A percentile compares a stretch with the other conserved stretches of the same genome.
phyloP scores from a whole-genome alignment of 2,113 vertebrate genomes.

The Zeus faber region DNA sequence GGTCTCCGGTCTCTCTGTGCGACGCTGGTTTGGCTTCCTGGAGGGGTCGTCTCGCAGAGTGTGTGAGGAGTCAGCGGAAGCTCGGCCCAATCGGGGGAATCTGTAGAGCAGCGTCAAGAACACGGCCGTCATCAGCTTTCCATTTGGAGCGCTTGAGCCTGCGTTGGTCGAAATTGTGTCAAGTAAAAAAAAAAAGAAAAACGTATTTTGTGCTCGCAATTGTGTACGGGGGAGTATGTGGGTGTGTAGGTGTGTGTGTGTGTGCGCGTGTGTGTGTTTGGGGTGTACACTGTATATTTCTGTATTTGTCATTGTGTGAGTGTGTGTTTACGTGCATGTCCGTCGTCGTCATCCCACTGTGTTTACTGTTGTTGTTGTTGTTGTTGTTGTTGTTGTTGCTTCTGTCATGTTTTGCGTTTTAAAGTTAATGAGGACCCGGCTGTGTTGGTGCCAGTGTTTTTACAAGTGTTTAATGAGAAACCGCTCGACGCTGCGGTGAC shows the following conservation, averaged over 20 bases:
- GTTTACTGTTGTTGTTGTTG: neutral
- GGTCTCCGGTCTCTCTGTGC: neutral
- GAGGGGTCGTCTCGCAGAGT: neutral
- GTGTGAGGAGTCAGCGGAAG: neutral
- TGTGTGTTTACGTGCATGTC: neutral
- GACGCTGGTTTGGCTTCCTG: neutral
- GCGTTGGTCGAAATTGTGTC: too few relatives aligned
- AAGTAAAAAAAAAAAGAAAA: too few relatives aligned
- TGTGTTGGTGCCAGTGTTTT: neutral
- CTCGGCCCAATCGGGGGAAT: too few relatives aligned
- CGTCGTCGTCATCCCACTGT: too few relatives aligned
- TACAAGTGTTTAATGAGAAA: neutral
- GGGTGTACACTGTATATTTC: conserved; percentile 1
- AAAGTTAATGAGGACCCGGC: neutral
- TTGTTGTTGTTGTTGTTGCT: neutral
- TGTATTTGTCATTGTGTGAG: neutral
- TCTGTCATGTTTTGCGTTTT: too few relatives aligned
- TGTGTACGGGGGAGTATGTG: too few relatives aligned
- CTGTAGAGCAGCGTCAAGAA: too few relatives aligned
- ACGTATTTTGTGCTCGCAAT: too few relatives aligned
- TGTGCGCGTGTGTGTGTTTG: neutral
- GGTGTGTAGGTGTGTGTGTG: too few relatives aligned
- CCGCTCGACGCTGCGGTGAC: neutral
- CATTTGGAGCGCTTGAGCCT: too few relatives aligned
- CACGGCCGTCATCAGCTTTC: too few relatives aligned